Conservation (phyloP, 1,140 invertebrate species). For the Drosophila tsacasi region DNA sequence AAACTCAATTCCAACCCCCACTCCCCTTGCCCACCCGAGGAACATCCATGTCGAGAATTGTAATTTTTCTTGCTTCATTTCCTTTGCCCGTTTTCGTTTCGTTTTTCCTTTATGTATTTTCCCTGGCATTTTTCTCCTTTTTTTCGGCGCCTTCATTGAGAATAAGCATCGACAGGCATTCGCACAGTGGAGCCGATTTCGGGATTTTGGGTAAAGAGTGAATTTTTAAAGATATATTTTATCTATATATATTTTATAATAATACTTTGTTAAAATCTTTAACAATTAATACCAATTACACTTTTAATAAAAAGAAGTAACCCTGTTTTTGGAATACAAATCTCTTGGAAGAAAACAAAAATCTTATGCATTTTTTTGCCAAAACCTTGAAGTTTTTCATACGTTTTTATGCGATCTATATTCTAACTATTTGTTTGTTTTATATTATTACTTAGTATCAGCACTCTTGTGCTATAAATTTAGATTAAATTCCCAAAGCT, state of each 20-base stretch:
- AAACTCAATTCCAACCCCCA: constrained; percentile 57
- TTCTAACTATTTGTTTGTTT: background rate
- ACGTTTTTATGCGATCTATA: no score
- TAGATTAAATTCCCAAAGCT: no score
- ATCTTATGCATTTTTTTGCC: no score
- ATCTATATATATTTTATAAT: no score
- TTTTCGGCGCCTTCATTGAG: constrained; percentile 63
- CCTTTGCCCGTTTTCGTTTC: constrained; percentile 76
- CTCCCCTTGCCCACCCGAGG: constrained; percentile 11
- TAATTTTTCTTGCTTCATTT: constrained; percentile 84
- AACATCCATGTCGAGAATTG: constrained; percentile 70
- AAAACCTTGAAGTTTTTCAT: no score
- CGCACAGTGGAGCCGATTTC: constrained; percentile 35
- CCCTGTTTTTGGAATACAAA: no score
- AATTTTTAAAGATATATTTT: no score
- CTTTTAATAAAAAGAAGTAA: no score
- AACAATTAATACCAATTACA: no score
- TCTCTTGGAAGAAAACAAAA: no score
- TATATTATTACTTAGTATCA: no score
- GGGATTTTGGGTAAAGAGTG: background rate
- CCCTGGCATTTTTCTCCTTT: constrained; percentile 16
- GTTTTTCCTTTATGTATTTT: constrained; percentile 34
- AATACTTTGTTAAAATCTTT: no score
- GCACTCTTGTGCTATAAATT: background rate
- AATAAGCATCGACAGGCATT: constrained; percentile 31